Evolutionary conservation across 1,140 invertebrate genomes (phyloP), one percentile per base, ranked within the genome.

Genomic region (Temnothorax nylanderi): DNA sequence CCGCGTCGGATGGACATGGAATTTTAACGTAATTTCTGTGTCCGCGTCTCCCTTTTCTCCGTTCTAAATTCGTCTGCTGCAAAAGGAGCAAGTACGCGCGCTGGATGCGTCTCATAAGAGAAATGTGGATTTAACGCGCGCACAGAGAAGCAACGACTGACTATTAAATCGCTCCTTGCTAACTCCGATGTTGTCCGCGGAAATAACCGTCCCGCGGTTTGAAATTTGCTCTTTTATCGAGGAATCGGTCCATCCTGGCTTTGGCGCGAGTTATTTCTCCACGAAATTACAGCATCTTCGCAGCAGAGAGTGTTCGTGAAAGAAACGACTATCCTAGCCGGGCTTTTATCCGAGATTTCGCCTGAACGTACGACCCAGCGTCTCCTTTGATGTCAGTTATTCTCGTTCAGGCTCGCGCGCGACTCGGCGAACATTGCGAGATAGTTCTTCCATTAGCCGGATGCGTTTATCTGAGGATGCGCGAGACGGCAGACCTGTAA

Each of bases 371-470:
- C 18, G 58, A 49, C 21, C 60, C 37, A 47, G 62, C 64, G 34
- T 69, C 18, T 44, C 32, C 58, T 81, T 81, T 81, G 77, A 81
- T 81, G 77, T 81, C 11, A 4, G 49, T 71, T 69, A 81, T 81
- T 81, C 67, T 71, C 54, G 54, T 77, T 76, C 21, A 13, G 18
- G 16, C 64, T 71, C 11, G n/a, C 49, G 41, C n/a, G 47, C 32
- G 58, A n/a, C 41, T 69, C 74, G 13, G 7, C 7, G 26, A 32
- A 64, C 32, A 32, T 44, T 16, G 37, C 51, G 49, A 65, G 26
- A 62, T 86, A 56, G 8, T 81, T 81, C 49, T 32, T 71, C 65
- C 78, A 71, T 81, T 81, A 81, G 47, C 26, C 37, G 77, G 60
- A 16, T 34, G 16, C 44, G 11, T 51, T 64, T 78, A 78, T 78